phyloP scores from a whole-genome alignment of 2,888 invertebrate species.

The Eilema depressum region DNA sequence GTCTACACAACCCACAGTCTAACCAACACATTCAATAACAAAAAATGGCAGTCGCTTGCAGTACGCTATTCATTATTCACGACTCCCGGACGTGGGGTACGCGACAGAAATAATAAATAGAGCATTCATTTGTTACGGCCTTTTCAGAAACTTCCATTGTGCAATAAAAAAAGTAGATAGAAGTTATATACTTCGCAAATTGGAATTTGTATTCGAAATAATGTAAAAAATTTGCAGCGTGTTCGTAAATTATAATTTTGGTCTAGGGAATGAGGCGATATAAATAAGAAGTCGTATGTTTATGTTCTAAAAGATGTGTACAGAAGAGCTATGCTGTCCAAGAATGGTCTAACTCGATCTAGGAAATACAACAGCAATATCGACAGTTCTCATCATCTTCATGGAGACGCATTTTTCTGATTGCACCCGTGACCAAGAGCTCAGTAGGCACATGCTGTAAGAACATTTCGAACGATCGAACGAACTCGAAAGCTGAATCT shows the following conservation, averaged over 20 bases:
- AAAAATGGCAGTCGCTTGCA: constrained; percentile 47
- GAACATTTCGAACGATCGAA: no score
- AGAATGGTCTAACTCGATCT: not conserved
- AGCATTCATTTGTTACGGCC: constrained; percentile 34
- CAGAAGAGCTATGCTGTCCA: not conserved
- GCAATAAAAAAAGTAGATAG: constrained; percentile 15
- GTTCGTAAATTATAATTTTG: constrained; percentile 6
- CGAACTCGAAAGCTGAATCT: no score
- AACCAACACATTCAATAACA: constrained; percentile 27
- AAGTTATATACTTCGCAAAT: not conserved
- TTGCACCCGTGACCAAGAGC: no score
- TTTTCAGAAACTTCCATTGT: constrained; percentile 35
- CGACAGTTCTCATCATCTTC: no score
- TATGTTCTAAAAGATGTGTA: not conserved
- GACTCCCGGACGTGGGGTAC: constrained; percentile 57
- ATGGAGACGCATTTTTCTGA: no score
- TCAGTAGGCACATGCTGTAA: no score
- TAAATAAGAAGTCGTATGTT: not conserved
- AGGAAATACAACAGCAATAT: not conserved
- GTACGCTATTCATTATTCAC: constrained; percentile 56
- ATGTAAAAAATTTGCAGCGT: constrained; percentile 9
- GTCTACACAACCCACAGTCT: constrained; percentile 20
- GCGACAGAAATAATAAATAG: constrained; percentile 59
- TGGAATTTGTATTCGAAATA: constrained; percentile 15
- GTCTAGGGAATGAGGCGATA: not conserved